Conservation (phyloP, 2,888 invertebrate genomes). For the Timema cristinae region DNA sequence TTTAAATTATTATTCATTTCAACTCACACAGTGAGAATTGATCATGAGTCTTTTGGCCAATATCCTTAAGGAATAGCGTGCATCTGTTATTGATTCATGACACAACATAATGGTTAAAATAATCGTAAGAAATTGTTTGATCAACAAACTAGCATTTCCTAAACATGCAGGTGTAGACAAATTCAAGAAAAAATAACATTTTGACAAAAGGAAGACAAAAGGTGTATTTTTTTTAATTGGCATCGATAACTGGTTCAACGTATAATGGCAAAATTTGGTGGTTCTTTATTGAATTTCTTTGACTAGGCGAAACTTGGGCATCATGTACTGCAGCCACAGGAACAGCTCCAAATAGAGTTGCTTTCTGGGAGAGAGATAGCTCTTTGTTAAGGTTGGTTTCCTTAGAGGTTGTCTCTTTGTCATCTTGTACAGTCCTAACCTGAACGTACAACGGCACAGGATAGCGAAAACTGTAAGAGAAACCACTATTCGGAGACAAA, state of each 20-base stretch:
- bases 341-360: constrained; percentile 35
- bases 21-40: no score
- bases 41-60: no score
- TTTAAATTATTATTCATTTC: no score
- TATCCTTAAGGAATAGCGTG: no score
- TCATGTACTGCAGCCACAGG: constrained; percentile 43
- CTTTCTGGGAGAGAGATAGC: constrained; percentile 31
- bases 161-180: no score
- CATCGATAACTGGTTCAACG: constrained; percentile 15
- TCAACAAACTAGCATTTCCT: no score
- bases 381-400: background rate
- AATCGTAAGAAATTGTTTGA: no score
- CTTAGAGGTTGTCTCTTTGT: background rate
- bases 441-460: constrained; percentile 50
- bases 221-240: no score
- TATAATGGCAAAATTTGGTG: constrained; percentile 31
- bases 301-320: constrained; percentile 39
- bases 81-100: no score
- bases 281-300: constrained; percentile 31
- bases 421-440: constrained; percentile 18
- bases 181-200: no score
- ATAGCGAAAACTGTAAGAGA: constrained; percentile 68
- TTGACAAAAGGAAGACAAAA: no score
- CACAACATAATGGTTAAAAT: no score
- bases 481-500: constrained; percentile 45